Conservation (phyloP, 2,797 vertebrate species). For the Calcarius lapponicus region DNA sequence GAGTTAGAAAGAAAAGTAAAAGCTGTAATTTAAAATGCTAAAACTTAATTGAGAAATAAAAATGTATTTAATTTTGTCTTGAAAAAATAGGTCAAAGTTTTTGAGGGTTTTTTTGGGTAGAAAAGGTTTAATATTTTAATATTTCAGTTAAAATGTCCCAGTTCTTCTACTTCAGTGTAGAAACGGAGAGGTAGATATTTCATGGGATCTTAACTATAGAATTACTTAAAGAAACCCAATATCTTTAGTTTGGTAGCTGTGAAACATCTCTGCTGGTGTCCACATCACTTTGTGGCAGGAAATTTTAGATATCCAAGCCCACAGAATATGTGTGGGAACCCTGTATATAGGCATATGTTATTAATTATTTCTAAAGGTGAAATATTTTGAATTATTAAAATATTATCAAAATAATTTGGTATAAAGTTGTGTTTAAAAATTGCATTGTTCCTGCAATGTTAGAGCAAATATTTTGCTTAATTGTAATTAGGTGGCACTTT, state of each 20-base stretch:
- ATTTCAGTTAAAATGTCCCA: neutral
- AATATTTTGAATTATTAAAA: neutral
- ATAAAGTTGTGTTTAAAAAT: neutral
- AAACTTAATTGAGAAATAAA: neutral
- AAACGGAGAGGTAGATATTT: neutral
- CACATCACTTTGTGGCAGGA: neutral
- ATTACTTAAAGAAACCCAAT: fast-evolving
- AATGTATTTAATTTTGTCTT: neutral
- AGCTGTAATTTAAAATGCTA: neutral
- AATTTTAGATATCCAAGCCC: neutral
- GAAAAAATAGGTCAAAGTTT: neutral
- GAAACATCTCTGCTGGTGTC: neutral
- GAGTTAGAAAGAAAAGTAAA: neutral
- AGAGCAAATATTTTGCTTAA: neutral
- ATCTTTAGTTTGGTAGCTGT: neutral
- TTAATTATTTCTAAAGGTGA: neutral
- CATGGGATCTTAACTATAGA: neutral
- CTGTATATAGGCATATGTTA: neutral
- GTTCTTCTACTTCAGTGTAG: neutral
- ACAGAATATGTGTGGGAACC: neutral
- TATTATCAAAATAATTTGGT: neutral
- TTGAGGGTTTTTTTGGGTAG: fast-evolving
- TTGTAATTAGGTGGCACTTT: neutral
- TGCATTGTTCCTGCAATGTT: neutral
- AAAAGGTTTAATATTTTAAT: neutral